A percentile compares a stretch with the other conserved stretches of the same genome.
Conservation (phyloP, 1,140 invertebrate species). For the Trichogramma pretiosum region DNA sequence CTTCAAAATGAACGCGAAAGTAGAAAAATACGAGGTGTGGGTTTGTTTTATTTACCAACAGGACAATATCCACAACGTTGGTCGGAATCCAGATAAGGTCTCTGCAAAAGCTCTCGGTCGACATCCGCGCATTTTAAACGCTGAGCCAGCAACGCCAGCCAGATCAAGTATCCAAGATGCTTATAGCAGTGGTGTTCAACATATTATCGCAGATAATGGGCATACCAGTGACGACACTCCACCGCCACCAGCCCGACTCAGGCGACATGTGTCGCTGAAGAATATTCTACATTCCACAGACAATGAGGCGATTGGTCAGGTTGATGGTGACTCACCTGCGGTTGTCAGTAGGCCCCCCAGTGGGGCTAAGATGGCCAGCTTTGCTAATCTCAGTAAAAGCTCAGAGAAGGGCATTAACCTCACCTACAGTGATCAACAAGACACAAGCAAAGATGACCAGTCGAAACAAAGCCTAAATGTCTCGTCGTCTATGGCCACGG, state of each 20-base stretch:
- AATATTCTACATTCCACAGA: constrained; percentile 51
- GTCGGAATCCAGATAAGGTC: constrained; percentile 70
- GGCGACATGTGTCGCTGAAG: constrained; percentile 45
- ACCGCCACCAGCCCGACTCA: constrained; percentile 30
- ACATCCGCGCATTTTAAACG: constrained; percentile 22
- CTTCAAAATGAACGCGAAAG: constrained; percentile 1
- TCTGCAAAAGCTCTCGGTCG: constrained; percentile 52
- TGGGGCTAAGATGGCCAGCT: constrained; percentile 57
- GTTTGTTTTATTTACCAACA: constrained; percentile 30
- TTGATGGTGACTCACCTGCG: constrained; percentile 21
- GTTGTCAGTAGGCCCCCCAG: neutral
- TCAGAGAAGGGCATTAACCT: constrained; percentile 55
- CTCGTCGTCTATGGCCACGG: constrained; percentile 34
- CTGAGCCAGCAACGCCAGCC: constrained; percentile 52
- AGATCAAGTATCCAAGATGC: constrained; percentile 68
- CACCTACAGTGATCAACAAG: constrained; percentile 55
- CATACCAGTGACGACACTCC: constrained; percentile 47
- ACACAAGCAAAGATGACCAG: constrained; percentile 46
- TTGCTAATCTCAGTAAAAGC: constrained; percentile 59
- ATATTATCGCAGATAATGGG: constrained; percentile 59
- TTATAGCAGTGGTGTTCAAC: constrained; percentile 49
- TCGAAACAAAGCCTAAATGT: constrained; percentile 7
- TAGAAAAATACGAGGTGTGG: constrained; percentile 13
- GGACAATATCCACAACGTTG: constrained; percentile 56
- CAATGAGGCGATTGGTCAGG: constrained; percentile 45